Evolutionary conservation across 2,113 vertebrate genomes (phyloP).

Genomic region (Delphinus delphis): DNA sequence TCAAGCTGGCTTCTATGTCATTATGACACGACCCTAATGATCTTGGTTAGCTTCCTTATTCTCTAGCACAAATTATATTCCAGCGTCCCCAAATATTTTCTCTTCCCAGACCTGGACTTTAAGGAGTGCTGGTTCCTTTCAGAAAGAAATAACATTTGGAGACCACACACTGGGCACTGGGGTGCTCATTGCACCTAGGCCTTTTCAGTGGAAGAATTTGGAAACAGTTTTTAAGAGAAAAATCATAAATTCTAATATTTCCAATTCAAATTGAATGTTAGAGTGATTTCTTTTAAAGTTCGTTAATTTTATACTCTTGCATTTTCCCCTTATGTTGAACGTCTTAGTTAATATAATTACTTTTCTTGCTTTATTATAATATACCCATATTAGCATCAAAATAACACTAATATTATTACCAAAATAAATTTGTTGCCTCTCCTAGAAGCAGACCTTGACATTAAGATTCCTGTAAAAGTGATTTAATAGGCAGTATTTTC

Average conservation of each 20-base stretch:
- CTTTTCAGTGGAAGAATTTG: neutral
- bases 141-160: neutral
- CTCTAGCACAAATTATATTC: neutral
- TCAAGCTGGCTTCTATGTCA: neutral
- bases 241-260: neutral
- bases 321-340: neutral
- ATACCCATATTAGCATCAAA: neutral
- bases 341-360: neutral
- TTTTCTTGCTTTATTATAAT: neutral
- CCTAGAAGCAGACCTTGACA: neutral
- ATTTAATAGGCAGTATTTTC: neutral
- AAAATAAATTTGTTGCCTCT: neutral
- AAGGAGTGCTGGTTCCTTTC: neutral
- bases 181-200: neutral
- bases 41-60: neutral
- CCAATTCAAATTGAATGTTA: neutral
- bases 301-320: neutral
- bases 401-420: neutral
- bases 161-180: neutral
- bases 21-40: neutral
- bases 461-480: neutral
- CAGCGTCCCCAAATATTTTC: neutral
- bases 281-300: neutral
- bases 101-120: neutral
- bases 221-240: neutral